Evolutionary conservation across 2,113 vertebrate species (phyloP).

Genomic region (Alectura lathami): DNA sequence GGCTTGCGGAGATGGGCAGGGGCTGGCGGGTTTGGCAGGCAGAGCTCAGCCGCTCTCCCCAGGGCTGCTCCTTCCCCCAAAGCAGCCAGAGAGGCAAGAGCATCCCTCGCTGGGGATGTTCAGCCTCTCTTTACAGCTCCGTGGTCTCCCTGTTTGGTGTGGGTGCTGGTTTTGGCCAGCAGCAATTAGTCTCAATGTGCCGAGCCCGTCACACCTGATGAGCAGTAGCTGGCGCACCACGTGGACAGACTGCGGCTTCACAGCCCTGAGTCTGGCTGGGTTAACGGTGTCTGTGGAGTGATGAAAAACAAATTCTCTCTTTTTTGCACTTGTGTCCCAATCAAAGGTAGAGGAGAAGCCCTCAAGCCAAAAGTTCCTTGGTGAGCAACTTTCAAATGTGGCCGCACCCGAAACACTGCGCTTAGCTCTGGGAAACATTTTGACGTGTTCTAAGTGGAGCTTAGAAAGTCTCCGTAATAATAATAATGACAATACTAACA

Average conservation of each 20-base stretch:
- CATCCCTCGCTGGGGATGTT: accelerated
- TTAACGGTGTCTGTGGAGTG: neutral
- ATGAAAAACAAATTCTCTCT: neutral
- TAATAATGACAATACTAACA: neutral
- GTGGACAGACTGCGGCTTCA: neutral
- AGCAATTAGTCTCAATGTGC: neutral
- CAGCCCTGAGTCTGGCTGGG: neutral
- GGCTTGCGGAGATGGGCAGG: neutral
- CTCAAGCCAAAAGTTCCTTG: conserved; percentile 9
- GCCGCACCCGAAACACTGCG: neutral
- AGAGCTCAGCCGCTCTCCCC: neutral
- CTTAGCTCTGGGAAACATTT: neutral
- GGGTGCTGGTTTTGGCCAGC: neutral
- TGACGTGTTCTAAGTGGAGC: neutral
- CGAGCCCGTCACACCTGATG: neutral
- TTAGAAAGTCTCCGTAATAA: neutral
- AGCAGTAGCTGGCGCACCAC: too few species aligned
- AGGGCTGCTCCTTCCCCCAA: neutral
- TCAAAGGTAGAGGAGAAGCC: conserved; percentile 18
- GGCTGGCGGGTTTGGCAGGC: neutral
- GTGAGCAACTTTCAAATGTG: neutral
- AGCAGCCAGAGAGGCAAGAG: neutral
- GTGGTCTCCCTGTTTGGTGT: accelerated
- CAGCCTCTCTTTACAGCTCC: neutral
- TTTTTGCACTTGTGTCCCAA: neutral